Evolutionary conservation across 2,888 invertebrate species (phyloP).

Genomic region (Phrixothrix hirtus): DNA sequence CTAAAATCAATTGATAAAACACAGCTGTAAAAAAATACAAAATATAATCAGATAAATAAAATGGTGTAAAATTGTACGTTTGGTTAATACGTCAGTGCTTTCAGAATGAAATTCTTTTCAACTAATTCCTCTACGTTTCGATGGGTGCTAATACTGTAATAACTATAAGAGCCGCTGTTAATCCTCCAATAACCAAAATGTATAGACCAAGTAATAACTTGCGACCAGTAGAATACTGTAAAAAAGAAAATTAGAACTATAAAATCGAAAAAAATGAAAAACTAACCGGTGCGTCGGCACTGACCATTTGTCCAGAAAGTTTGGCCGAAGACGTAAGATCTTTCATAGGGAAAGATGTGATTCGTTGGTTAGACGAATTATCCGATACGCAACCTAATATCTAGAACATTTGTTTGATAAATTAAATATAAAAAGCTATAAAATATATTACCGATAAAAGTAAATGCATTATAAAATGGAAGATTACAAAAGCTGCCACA

Average conservation of each 20-base stretch:
- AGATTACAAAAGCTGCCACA: constrained; percentile 83
- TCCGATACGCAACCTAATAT: constrained; percentile 78
- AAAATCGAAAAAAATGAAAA: constrained; percentile 1
- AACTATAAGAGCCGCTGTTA: constrained; percentile 74
- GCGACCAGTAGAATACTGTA: constrained; percentile 76
- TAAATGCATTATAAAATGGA: constrained; percentile 87
- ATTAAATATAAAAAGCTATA: too few species aligned
- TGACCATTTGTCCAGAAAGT: constrained; percentile 66
- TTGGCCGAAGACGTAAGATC: constrained; percentile 71
- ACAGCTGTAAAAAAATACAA: background rate
- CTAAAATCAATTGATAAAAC: too few species aligned
- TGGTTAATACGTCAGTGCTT: constrained; percentile 10
- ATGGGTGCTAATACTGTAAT: constrained; percentile 78
- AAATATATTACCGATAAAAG: constrained; percentile 76
- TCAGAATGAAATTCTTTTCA: background rate
- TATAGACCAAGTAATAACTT: constrained; percentile 80
- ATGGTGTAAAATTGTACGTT: constrained; percentile 9
- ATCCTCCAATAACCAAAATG: constrained; percentile 68
- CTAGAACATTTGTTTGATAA: constrained; percentile 56
- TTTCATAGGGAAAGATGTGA: constrained; percentile 85
- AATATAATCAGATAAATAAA: background rate
- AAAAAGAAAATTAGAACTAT: constrained; percentile 11
- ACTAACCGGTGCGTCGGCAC: constrained; percentile 78
- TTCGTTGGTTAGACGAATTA: constrained; percentile 69
- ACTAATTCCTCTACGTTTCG: constrained; percentile 43